phyloP scores from a whole-genome alignment of 2,113 vertebrate species.

The Ariopsis seemanni region DNA sequence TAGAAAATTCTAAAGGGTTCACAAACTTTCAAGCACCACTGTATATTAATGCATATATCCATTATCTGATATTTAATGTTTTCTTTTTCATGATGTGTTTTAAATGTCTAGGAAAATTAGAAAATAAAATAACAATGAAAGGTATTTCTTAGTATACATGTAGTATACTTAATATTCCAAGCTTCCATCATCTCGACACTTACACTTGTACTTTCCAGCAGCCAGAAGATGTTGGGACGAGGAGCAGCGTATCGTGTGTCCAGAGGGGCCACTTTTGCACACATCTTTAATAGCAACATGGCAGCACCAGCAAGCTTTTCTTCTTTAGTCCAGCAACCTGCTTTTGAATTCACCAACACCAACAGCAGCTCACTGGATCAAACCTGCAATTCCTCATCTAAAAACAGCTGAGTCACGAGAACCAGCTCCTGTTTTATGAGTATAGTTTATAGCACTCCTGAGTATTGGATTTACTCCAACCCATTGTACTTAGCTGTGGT shows the following conservation, averaged over 20 bases:
- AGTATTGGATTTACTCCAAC: background rate
- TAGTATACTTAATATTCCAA: background rate
- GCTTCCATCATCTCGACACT: background rate
- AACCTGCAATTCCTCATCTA: background rate
- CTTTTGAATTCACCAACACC: background rate
- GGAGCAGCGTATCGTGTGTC: slow-evolving; percentile 17
- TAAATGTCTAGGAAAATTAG: background rate
- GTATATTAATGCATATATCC: background rate
- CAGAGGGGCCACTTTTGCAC: slow-evolving; percentile 29
- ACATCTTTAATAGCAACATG: slow-evolving; percentile 16
- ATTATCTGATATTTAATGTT: background rate
- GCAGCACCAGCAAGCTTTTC: background rate
- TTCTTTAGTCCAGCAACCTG: background rate
- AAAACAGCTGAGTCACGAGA: slow-evolving; percentile 30
- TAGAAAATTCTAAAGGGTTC: too few species aligned
- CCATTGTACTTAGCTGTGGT: background rate
- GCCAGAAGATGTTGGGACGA: slow-evolving; percentile 2
- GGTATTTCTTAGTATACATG: background rate
- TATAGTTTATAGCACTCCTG: background rate
- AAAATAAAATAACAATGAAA: background rate
- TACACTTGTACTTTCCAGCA: background rate
- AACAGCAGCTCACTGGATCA: slow-evolving; percentile 9
- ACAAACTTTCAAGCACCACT: too few species aligned
- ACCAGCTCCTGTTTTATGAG: background rate
- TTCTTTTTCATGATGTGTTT: background rate